Conservation (phyloP, 2,888 invertebrate species). For the Chorisops tibialis region DNA sequence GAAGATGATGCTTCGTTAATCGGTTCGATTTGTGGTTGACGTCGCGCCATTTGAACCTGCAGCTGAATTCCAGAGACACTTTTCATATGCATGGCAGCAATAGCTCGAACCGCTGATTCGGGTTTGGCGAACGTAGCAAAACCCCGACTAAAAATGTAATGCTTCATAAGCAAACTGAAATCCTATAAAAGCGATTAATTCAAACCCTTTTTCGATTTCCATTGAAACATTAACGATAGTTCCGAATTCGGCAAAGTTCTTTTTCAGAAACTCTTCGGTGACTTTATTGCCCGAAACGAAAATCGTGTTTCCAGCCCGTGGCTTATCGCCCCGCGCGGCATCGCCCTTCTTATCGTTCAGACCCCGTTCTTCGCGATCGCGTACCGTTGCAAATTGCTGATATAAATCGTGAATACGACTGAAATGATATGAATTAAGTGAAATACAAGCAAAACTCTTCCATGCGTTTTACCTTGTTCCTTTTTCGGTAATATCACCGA, state of each 20-base stretch:
- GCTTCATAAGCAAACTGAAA: neutral
- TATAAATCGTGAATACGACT: constrained; percentile 61
- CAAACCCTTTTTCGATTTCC: constrained; percentile 76
- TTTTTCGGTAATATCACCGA: constrained; percentile 67
- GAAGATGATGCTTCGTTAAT: constrained; percentile 71
- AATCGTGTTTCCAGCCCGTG: constrained; percentile 75
- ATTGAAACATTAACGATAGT: constrained; percentile 77
- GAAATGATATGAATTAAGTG: constrained; percentile 21
- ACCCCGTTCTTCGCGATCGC: constrained; percentile 62
- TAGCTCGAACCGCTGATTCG: constrained; percentile 81
- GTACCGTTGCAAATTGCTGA: constrained; percentile 70
- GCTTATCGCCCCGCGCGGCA: constrained; percentile 56
- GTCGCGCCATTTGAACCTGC: constrained; percentile 75
- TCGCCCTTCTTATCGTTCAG: constrained; percentile 54
- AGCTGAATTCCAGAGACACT: constrained; percentile 71
- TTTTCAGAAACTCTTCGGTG: constrained; percentile 73
- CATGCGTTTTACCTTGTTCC: constrained; percentile 47
- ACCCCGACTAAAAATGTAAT: constrained; percentile 62
- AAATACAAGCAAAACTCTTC: neutral
- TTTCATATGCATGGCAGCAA: constrained; percentile 75
- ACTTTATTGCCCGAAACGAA: constrained; percentile 78
- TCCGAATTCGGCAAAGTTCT: constrained; percentile 68
- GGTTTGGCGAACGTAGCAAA: constrained; percentile 90
- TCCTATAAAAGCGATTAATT: constrained; percentile 36
- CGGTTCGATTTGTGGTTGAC: constrained; percentile 75